These are phyloP conservation scores for Mormoops blainvillei DNA, from an alignment of 2,113 vertebrate genomes.

Conservation along the genomic window DNA sequence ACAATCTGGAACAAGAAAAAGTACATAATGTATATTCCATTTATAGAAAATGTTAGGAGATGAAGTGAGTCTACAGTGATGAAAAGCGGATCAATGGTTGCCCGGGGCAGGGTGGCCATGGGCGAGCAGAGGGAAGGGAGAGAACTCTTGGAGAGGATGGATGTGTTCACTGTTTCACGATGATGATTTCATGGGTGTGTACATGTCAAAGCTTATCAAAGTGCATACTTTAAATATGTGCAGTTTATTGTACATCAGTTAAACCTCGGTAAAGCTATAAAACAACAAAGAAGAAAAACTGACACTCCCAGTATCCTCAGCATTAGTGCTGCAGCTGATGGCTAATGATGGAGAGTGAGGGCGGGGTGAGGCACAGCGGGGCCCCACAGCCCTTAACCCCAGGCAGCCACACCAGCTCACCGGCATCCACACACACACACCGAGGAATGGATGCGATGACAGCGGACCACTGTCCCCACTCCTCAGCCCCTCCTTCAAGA, in stretches of 20 bases:
- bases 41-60: not conserved
- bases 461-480: not conserved
- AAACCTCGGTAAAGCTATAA: not conserved
- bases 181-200: not conserved
- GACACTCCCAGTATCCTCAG: not conserved
- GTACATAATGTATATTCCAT: not conserved
- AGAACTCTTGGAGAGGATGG: not conserved
- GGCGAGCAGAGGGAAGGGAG: not conserved
- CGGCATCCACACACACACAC: accelerated
- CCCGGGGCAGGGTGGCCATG: not conserved
- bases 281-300: not conserved
- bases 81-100: not conserved
- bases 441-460: not conserved
- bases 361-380: not conserved
- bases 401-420: not conserved
- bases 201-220: not conserved
- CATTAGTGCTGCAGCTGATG: not conserved
- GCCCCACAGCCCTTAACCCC: not conserved
- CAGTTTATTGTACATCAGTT: not conserved
- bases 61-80: not conserved
- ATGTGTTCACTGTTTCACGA: not conserved
- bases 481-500: conserved; percentile 55
- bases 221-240: not conserved
- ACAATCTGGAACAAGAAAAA: not conserved
- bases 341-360: accelerated